Conservation (phyloP, 2,797 vertebrate genomes). For the Gila robusta region DNA sequence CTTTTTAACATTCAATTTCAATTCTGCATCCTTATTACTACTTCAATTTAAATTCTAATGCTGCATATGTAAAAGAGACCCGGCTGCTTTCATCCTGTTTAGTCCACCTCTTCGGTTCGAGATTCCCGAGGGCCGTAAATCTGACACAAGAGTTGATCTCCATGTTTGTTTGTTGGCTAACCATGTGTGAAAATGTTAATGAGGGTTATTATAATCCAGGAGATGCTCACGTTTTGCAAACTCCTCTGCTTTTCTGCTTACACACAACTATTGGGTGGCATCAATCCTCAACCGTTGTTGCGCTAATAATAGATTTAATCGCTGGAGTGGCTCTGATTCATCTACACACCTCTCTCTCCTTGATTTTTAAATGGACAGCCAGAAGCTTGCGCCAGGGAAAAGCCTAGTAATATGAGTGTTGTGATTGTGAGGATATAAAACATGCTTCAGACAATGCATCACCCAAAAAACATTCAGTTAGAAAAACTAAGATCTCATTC, state of each 20-base stretch:
- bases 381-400: background rate
- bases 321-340: conserved; percentile 57
- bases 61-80: background rate
- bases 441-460: background rate
- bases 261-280: conserved; percentile 66
- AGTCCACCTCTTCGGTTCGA: conserved; percentile 16
- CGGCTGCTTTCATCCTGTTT: background rate
- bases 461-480: background rate
- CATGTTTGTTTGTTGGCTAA: conserved; percentile 82
- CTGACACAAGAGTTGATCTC: conserved; percentile 72
- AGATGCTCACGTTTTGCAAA: conserved; percentile 78
- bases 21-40: background rate
- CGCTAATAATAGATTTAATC: conserved; percentile 73
- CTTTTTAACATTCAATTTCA: background rate
- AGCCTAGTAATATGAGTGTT: conserved; percentile 8
- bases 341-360: conserved; percentile 24
- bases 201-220: conserved; percentile 80
- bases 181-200: conserved; percentile 87
- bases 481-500: background rate
- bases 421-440: background rate
- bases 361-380: conserved; percentile 38
- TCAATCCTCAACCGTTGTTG: conserved; percentile 70
- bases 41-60: background rate
- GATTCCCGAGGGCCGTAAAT: conserved; percentile 68
- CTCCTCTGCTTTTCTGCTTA: conserved; percentile 73